Percentiles rank a stretch among this genome's conserved stretches.
Conservation (phyloP, 2,888 invertebrate genomes). For the Electrophaes corylata region DNA sequence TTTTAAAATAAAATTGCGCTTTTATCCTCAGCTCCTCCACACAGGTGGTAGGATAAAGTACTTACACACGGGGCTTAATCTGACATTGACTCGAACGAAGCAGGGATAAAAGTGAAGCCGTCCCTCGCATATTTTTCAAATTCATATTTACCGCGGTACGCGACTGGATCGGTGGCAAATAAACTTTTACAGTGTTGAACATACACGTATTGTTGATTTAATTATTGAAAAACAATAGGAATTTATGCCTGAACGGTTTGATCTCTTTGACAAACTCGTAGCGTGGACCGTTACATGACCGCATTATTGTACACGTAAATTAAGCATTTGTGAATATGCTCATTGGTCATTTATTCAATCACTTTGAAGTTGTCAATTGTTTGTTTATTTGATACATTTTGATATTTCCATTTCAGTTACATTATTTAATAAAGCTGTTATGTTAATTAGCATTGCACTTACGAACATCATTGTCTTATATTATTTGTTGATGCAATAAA, state of each 20-base stretch:
- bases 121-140: constrained; percentile 34
- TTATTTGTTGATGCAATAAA: no score
- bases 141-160: constrained; percentile 35
- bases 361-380: constrained; percentile 19
- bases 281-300: constrained; percentile 2
- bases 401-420: constrained; percentile 24
- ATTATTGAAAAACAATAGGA: constrained; percentile 16
- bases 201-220: constrained; percentile 8
- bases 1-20: constrained; percentile 45
- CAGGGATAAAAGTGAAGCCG: constrained; percentile 44
- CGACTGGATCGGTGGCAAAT: constrained; percentile 27
- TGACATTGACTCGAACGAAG: constrained; percentile 55
- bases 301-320: constrained; percentile 7
- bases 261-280: constrained; percentile 9
- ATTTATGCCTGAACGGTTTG: neutral
- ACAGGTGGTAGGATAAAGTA: constrained; percentile 62
- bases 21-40: constrained; percentile 43
- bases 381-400: constrained; percentile 15
- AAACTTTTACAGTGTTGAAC: constrained; percentile 24
- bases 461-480: no score
- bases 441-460: no score
- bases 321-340: constrained; percentile 4
- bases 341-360: constrained; percentile 12
- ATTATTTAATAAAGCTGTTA: constrained; percentile 26
- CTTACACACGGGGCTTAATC: constrained; percentile 57